Conservation (phyloP, 2,888 invertebrate species). For the Mongoloraphidia duomilia region DNA sequence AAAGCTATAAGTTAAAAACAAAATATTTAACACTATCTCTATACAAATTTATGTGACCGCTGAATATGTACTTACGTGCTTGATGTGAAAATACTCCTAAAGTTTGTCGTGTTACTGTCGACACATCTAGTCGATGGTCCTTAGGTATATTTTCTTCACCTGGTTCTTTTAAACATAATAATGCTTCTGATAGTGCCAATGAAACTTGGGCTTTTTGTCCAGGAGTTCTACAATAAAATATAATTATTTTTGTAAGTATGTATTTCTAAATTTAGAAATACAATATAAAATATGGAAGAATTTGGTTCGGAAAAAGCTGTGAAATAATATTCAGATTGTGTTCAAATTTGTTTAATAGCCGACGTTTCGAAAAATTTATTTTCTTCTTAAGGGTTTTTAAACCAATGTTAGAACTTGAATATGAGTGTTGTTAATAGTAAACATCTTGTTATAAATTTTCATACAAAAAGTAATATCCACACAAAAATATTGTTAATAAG, state of each 20-base stretch:
- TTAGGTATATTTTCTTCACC: slow-evolving; percentile 75
- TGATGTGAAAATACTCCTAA: slow-evolving; percentile 85
- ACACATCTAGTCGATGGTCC: slow-evolving; percentile 82
- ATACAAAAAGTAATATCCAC: too few species aligned
- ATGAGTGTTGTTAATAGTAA: too few species aligned
- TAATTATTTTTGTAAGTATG: neutral
- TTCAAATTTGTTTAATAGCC: too few species aligned
- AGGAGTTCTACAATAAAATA: slow-evolving; percentile 32
- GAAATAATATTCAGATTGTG: too few species aligned
- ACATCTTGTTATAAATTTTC: too few species aligned
- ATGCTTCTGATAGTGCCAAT: slow-evolving; percentile 66
- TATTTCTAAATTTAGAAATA: neutral
- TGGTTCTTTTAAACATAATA: slow-evolving; percentile 60
- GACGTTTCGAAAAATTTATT: too few species aligned
- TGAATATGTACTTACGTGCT: slow-evolving; percentile 42
- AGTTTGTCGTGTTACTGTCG: slow-evolving; percentile 80
- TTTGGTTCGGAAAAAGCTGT: too few species aligned
- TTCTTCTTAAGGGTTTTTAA: too few species aligned
- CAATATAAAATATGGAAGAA: too few species aligned
- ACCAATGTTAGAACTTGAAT: too few species aligned
- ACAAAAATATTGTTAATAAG: too few species aligned
- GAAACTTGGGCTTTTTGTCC: slow-evolving; percentile 81
- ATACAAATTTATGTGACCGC: slow-evolving; percentile 2
- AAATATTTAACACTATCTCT: slow-evolving; percentile 1
- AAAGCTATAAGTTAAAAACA: slow-evolving; percentile 30